These are phyloP conservation scores for Lobophora halterata DNA, from an alignment of 2,888 invertebrate species.

Conservation along the genomic window DNA sequence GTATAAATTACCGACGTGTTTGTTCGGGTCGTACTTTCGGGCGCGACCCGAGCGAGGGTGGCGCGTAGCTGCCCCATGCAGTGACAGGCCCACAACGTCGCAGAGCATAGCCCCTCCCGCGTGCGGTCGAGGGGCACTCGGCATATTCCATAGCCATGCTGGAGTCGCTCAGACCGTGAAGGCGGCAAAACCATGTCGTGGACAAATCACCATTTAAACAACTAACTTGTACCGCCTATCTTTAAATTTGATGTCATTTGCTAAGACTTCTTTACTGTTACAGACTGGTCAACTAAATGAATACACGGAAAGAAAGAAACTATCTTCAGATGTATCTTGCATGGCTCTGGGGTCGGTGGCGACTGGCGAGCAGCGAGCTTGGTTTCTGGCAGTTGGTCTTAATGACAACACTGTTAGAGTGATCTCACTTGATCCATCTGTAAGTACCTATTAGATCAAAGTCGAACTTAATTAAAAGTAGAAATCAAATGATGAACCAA, in stretches of 20 bases:
- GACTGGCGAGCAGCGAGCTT: constrained; percentile 95
- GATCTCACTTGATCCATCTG: constrained; percentile 96
- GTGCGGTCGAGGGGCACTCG: constrained; percentile 78
- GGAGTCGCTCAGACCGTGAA: constrained; percentile 85
- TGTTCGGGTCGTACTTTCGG: constrained; percentile 51
- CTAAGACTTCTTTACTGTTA: constrained; percentile 28
- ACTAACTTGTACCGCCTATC: no score
- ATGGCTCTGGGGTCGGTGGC: constrained; percentile 99
- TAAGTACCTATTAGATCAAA: constrained; percentile 53
- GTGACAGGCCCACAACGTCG: constrained; percentile 83
- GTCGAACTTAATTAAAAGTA: neutral
- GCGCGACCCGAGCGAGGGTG: constrained; percentile 53
- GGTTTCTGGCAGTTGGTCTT: constrained; percentile 97
- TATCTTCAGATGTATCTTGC: constrained; percentile 98
- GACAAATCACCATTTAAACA: constrained; percentile 69
- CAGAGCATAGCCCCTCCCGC: constrained; percentile 80
- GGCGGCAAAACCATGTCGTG: constrained; percentile 86
- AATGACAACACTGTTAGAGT: constrained; percentile 98
- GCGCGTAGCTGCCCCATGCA: constrained; percentile 78
- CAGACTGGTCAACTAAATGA: constrained; percentile 99
- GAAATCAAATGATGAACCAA: constrained; percentile 66
- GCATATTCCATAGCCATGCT: constrained; percentile 89
- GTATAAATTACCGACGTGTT: constrained; percentile 57
- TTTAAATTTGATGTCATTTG: no score
- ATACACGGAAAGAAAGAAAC: constrained; percentile 97